phyloP scores from a whole-genome alignment of 2,797 vertebrate species.

The Pseudochaenichthys georgianus region DNA sequence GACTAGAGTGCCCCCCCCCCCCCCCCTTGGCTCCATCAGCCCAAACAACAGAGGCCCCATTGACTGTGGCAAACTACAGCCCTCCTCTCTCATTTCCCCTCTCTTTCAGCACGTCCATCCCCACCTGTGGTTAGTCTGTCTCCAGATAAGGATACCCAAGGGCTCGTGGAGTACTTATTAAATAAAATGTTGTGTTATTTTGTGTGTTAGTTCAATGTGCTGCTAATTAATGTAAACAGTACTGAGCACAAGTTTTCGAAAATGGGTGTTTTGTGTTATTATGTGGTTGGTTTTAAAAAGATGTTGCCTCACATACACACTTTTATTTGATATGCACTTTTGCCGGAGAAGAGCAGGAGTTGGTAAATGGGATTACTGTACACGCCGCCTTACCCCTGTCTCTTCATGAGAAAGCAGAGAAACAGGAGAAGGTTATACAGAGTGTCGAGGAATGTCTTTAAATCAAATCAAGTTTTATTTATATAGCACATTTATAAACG shows the following conservation, averaged over 20 bases:
- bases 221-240: conserved; percentile 11
- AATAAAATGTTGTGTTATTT: not conserved
- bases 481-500: too few relatives aligned
- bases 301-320: too few relatives aligned
- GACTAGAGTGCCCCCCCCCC: not conserved
- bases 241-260: not conserved
- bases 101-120: conserved; percentile 49
- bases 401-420: conserved; percentile 23
- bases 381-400: not conserved
- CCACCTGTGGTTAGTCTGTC: conserved; percentile 64
- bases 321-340: not conserved
- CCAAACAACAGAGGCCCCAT: conserved; percentile 76
- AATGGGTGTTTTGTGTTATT: not conserved
- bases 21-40: conserved; percentile 1
- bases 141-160: conserved; percentile 50
- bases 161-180: conserved; percentile 24
- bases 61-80: conserved; percentile 69
- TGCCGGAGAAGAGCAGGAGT: not conserved
- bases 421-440: conserved; percentile 20
- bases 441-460: conserved; percentile 51
- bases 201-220: not conserved
- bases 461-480: too few relatives aligned
- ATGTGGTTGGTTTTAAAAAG: not conserved
- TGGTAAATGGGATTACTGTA: not conserved
- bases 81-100: conserved; percentile 71